phyloP scores from a whole-genome alignment of 2,113 vertebrate species.

The Todiramphus saurophagus region DNA sequence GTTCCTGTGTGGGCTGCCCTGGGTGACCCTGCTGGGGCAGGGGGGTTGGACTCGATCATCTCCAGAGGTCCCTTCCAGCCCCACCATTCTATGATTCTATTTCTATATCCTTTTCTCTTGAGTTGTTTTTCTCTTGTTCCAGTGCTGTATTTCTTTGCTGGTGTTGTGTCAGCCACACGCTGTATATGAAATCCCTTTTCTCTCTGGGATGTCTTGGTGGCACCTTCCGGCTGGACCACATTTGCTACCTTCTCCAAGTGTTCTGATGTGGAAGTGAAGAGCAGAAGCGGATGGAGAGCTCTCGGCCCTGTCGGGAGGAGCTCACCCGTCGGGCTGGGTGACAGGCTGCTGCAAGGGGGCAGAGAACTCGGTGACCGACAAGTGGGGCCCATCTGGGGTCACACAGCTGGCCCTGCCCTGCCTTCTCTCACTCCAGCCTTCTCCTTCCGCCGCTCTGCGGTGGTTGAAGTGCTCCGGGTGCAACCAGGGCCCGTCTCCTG shows the following conservation, averaged over 20 bases:
- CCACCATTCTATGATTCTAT: background rate
- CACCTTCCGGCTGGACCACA: fast-evolving
- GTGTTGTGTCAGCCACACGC: fast-evolving
- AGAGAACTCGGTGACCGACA: background rate
- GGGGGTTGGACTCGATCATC: too few species aligned
- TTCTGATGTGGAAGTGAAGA: background rate
- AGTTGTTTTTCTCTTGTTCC: background rate
- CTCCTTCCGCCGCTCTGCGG: background rate
- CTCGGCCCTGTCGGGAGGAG: background rate
- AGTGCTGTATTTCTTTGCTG: background rate
- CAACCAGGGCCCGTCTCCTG: background rate
- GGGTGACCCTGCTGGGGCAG: too few species aligned
- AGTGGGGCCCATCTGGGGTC: background rate
- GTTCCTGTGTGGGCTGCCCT: too few species aligned
- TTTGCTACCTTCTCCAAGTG: background rate
- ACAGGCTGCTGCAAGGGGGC: background rate
- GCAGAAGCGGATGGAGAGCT: background rate
- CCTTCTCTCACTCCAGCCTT: background rate
- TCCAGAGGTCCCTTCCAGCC: too few species aligned
- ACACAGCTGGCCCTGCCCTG: background rate
- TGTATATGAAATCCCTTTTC: too few species aligned
- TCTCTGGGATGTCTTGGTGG: background rate
- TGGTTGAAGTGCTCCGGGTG: background rate
- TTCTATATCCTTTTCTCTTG: background rate
- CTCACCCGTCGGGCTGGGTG: background rate